Evolutionary conservation across 2,888 invertebrate species (phyloP), one percentile per base, ranked within the genome.

Genomic region (Acleris sparsana): DNA sequence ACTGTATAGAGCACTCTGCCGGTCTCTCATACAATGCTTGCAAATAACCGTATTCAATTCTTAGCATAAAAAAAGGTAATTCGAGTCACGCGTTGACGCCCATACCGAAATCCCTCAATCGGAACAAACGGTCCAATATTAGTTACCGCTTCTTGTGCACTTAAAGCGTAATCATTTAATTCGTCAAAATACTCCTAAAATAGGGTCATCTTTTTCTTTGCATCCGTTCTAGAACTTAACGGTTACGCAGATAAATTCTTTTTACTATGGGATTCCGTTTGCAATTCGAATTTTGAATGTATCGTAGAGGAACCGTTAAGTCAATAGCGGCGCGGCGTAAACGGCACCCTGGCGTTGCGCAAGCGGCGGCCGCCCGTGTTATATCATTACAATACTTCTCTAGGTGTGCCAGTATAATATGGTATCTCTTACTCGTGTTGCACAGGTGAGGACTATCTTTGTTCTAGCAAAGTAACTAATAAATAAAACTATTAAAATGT

Each of bases 81-180:
- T 71, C 74, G 39, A 80, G 78, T 82, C 82, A 83, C 80, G 77
- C 79, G 74, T 79, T 80, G 78, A 73, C 74, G 70, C 74, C 73
- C 77, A 76, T 72, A 72, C 71, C 70, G 70, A 75, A 77, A 79
- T 71, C 75, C 71, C 74, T 78, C 75, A 80, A 84, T 81, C 81
- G 78, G 73, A 78, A 71, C 75, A 80, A 82, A 80, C 80, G 79
- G 79, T 80, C 73, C 74, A 71, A 71, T 74, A 76, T 72, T 76
- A 57, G 13, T 33, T 75, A 48, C 78, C 75, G 78, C 79, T 83
- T 79, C 73, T 71, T 22, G 63, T 25, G 49, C 67, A 66, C 68
- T 62, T 62, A 65, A 72, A 70, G 69, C 71, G 67, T 73, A 71
- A 70, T 74, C 60, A 63, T 53, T 72, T 68, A 60, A 70, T 71